Percentiles rank a stretch among this genome's conserved stretches.
These are phyloP conservation scores for Montipora capricornis DNA, from an alignment of 64 coral and sea anemone genomes.

Conservation along the genomic window DNA sequence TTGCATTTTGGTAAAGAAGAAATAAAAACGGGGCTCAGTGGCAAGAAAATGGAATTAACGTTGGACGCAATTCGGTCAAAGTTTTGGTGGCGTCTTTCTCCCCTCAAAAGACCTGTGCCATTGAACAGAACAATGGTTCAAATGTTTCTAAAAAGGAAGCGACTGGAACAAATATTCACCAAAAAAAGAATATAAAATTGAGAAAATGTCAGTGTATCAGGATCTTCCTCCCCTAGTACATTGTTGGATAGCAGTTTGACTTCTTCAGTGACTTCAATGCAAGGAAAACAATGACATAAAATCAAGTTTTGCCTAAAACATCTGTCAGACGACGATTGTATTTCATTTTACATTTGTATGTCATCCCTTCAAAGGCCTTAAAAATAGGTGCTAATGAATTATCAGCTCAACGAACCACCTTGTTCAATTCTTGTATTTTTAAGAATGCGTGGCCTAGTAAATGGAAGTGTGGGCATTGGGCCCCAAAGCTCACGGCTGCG, in stretches of 20 bases:
- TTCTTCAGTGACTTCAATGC: neutral
- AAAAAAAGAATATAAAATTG: neutral
- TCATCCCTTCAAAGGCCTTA: too few relatives aligned
- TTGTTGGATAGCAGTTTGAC: neutral
- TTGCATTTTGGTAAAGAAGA: too few relatives aligned
- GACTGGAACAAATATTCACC: neutral
- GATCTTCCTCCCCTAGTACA: too few relatives aligned
- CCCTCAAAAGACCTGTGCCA: neutral
- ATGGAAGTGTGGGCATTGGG: too few relatives aligned
- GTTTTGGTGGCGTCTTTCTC: neutral
- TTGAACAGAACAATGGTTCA: neutral
- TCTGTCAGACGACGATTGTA: neutral
- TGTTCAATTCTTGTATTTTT: too few relatives aligned
- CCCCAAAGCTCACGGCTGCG: too few relatives aligned
- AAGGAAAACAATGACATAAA: neutral
- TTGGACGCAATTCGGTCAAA: neutral
- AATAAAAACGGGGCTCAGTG: neutral
- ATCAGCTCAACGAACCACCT: too few relatives aligned
- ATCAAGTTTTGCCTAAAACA: neutral
- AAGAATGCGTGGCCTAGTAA: too few relatives aligned
- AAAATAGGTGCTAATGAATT: too few relatives aligned
- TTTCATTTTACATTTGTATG: neutral
- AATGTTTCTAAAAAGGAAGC: neutral
- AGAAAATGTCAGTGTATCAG: neutral
- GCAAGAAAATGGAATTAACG: neutral